These are phyloP conservation scores for Alosa sapidissima DNA, from an alignment of 2,797 vertebrate species.

Conservation along the genomic window DNA sequence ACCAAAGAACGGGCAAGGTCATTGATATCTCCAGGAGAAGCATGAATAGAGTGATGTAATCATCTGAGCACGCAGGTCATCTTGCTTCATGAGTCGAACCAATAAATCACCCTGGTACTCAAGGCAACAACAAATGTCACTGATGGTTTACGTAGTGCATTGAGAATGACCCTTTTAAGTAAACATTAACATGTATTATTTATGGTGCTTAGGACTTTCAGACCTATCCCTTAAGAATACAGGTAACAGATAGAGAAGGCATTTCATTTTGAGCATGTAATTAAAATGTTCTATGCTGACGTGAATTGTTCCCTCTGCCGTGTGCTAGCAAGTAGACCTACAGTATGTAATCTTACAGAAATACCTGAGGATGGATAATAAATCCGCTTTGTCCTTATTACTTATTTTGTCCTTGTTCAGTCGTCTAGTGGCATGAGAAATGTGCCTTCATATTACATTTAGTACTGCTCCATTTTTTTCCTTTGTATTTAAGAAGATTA, in stretches of 20 bases:
- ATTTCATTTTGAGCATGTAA: neutral
- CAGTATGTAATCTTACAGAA: neutral
- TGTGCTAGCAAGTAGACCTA: neutral
- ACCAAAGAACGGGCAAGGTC: neutral
- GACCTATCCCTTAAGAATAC: neutral
- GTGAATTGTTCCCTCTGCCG: neutral
- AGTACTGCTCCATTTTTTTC: neutral
- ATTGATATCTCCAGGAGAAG: neutral
- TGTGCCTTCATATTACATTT: neutral
- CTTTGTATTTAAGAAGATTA: neutral
- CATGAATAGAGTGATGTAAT: neutral
- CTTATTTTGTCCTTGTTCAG: neutral
- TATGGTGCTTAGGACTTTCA: neutral
- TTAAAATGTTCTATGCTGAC: too few species aligned
- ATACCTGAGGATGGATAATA: neutral
- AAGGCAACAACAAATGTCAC: neutral
- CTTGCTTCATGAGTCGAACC: neutral
- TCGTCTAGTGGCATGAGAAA: neutral
- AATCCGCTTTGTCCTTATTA: neutral
- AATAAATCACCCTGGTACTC: conserved; percentile 7
- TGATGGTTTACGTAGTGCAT: neutral
- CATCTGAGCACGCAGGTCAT: neutral
- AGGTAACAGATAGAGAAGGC: neutral
- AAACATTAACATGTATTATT: conserved; percentile 17
- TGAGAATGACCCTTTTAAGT: neutral